Conservation (phyloP, 1,140 invertebrate species). For the Macrosteles quadrilineatus region DNA sequence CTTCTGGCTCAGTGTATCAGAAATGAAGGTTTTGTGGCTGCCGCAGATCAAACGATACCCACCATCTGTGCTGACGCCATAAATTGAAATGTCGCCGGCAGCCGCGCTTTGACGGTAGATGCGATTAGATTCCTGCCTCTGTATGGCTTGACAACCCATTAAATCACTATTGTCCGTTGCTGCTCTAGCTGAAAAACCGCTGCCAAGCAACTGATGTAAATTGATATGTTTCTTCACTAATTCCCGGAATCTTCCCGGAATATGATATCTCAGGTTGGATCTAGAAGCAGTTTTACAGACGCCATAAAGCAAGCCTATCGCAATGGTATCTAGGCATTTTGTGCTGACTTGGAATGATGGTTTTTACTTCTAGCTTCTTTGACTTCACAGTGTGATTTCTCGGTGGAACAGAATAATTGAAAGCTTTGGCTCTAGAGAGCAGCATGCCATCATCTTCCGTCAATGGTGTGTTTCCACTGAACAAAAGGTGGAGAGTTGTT, state of each 20-base stretch:
- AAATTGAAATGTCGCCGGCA: slow-evolving; percentile 29
- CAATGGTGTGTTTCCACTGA: too few relatives aligned
- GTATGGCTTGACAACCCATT: slow-evolving; percentile 7
- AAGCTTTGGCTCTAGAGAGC: too few relatives aligned
- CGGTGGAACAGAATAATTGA: too few relatives aligned
- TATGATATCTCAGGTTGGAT: slow-evolving; percentile 1
- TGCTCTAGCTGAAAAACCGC: slow-evolving; percentile 2
- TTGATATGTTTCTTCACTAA: slow-evolving; percentile 7
- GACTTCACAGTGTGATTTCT: too few relatives aligned
- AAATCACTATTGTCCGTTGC: slow-evolving; percentile 12
- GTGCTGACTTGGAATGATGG: too few relatives aligned
- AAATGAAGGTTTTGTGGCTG: slow-evolving; percentile 22
- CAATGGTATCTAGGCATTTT: too few relatives aligned
- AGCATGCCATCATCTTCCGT: too few relatives aligned
- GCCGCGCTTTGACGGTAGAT: slow-evolving; percentile 16
- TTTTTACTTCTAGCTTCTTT: too few relatives aligned
- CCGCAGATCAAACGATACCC: slow-evolving; percentile 12
- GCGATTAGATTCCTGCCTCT: slow-evolving; percentile 12
- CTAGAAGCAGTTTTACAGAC: not conserved
- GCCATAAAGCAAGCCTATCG: too few relatives aligned
- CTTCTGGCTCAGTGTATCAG: not conserved
- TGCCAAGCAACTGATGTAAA: not conserved
- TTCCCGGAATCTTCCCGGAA: too few relatives aligned
- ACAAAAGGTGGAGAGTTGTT: too few relatives aligned
- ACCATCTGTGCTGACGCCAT: slow-evolving; percentile 26